A percentile compares a stretch with the other conserved stretches of the same genome.
Conservation (phyloP, 2,797 vertebrate species). For the Hypotaenidia okinawae region DNA sequence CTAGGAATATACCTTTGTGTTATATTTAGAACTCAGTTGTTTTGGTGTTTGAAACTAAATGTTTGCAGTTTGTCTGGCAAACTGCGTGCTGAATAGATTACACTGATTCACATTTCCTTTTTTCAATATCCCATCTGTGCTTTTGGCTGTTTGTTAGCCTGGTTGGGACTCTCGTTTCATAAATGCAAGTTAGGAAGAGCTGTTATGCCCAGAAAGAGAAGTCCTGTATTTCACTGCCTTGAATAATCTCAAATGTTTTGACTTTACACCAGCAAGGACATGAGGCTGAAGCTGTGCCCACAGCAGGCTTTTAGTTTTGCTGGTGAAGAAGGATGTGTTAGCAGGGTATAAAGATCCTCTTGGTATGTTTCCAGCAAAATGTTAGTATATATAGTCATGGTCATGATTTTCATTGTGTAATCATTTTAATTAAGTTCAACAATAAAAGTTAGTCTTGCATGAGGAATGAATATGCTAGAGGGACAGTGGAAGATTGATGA, state of each 20-base stretch:
- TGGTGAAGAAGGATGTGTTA: background rate
- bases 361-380: slow-evolving; percentile 16
- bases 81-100: slow-evolving; percentile 47
- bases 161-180: slow-evolving; percentile 20
- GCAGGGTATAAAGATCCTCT: background rate
- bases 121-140: slow-evolving; percentile 68
- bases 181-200: slow-evolving; percentile 42
- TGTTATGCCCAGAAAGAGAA: background rate
- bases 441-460: slow-evolving; percentile 76
- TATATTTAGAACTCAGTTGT: slow-evolving; percentile 31
- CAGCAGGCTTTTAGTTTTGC: slow-evolving; percentile 9
- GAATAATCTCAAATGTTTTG: background rate
- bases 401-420: slow-evolving; percentile 71
- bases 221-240: background rate
- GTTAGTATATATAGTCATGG: slow-evolving; percentile 48
- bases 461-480: slow-evolving; percentile 63
- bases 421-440: slow-evolving; percentile 78
- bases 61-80: slow-evolving; percentile 64
- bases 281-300: background rate
- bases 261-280: background rate
- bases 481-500: slow-evolving; percentile 65
- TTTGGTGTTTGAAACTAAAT: slow-evolving; percentile 63
- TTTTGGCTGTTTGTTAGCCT: slow-evolving; percentile 42
- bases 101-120: slow-evolving; percentile 51
- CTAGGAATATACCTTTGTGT: slow-evolving; percentile 26